These are phyloP conservation scores for Halocynthia roretzi DNA, from an alignment of 23 tunicate species.

Conservation along the genomic window DNA sequence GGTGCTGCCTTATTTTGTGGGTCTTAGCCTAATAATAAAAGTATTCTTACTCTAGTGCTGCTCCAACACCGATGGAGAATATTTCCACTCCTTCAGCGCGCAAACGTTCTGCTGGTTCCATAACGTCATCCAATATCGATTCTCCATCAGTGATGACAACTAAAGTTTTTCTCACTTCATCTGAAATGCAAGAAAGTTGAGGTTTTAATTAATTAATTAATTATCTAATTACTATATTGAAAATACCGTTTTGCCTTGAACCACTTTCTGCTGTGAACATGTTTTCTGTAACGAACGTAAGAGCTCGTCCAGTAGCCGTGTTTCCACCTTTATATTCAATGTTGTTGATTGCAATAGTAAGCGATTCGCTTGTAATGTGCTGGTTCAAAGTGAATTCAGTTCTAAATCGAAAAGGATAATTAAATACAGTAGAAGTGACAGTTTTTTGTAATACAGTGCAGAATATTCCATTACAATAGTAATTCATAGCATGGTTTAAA, in stretches of 20 bases:
- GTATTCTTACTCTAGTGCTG: slow-evolving; percentile 48
- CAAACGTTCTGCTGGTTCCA: slow-evolving; percentile 71
- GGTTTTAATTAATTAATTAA: neutral
- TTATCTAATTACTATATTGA: neutral
- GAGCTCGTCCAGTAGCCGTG: slow-evolving; percentile 93
- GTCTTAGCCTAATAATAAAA: too few species aligned
- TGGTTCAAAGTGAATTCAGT: slow-evolving; percentile 80
- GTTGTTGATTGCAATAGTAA: slow-evolving; percentile 57
- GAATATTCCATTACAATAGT: too few species aligned
- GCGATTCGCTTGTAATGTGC: slow-evolving; percentile 47
- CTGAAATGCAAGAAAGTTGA: neutral
- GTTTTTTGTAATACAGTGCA: too few species aligned
- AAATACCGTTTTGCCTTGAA: slow-evolving; percentile 11
- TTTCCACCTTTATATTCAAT: slow-evolving; percentile 93
- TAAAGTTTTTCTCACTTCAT: slow-evolving; percentile 60
- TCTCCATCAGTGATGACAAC: slow-evolving; percentile 96
- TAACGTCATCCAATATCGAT: slow-evolving; percentile 88
- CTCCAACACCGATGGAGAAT: slow-evolving; percentile 90
- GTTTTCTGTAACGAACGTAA: slow-evolving; percentile 49
- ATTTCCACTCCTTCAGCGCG: slow-evolving; percentile 72
- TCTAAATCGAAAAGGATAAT: slow-evolving; percentile 1
- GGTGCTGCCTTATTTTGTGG: too few species aligned
- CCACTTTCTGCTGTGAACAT: slow-evolving; percentile 62
- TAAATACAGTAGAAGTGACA: too few species aligned
- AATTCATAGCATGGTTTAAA: too few species aligned